Conservation (phyloP, 2,888 invertebrate genomes). For the Herminia tarsipennalis region DNA sequence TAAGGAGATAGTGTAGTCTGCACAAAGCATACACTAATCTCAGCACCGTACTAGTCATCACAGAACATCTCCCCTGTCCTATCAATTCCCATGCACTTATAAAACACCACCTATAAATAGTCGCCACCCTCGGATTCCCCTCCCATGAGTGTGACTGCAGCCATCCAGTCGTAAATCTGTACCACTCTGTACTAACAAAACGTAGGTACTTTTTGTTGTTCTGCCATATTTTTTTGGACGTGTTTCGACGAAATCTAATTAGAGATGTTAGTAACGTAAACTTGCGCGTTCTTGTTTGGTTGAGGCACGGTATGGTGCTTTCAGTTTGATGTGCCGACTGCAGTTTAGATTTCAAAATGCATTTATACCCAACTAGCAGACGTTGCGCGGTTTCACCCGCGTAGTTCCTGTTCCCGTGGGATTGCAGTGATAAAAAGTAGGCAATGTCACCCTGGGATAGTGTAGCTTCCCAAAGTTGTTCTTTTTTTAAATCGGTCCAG, state of each 20-base stretch:
- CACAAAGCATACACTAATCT: slow-evolving; percentile 14
- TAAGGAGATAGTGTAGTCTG: no score
- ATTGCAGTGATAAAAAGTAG: no score
- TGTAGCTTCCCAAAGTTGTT: no score
- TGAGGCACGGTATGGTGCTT: neutral
- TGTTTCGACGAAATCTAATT: slow-evolving; percentile 47
- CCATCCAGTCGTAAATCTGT: slow-evolving; percentile 49
- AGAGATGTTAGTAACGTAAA: slow-evolving; percentile 26
- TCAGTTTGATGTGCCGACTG: no score
- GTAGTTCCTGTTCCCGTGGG: no score
- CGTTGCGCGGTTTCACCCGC: no score
- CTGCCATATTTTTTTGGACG: slow-evolving; percentile 31
- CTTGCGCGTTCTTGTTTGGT: slow-evolving; percentile 15
- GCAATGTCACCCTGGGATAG: no score
- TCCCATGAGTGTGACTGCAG: slow-evolving; percentile 46
- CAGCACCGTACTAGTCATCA: slow-evolving; percentile 22
- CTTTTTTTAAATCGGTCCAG: no score
- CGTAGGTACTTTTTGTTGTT: slow-evolving; percentile 28
- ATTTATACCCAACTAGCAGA: neutral
- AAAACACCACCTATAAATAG: slow-evolving; percentile 57
- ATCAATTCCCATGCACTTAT: slow-evolving; percentile 44
- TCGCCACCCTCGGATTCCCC: slow-evolving; percentile 61
- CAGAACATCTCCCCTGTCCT: slow-evolving; percentile 30
- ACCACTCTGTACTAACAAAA: slow-evolving; percentile 18
- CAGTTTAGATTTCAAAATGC: no score